Evolutionary conservation across 2,797 vertebrate species (phyloP), one percentile per base, ranked within the genome.

Genomic region (Rhabdophis nuchalis): DNA sequence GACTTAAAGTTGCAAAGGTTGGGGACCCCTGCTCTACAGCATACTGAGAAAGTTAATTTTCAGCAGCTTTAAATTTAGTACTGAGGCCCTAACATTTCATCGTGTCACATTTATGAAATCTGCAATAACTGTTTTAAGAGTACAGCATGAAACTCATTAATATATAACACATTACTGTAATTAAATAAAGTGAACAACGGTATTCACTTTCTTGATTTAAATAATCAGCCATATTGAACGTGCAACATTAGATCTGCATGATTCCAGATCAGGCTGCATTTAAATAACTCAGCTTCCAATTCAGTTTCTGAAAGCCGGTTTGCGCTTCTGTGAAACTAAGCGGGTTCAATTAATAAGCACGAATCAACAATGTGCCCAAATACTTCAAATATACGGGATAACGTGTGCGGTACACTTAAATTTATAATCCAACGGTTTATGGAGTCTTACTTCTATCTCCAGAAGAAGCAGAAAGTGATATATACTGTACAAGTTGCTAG

Each of bases 21-120:
- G n/a, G n/a, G n/a, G n/a, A n/a, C n/a, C n/a, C n/a, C n/a, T n/a
- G n/a, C n/a, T n/a, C n/a, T 85, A 61, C 32, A 6, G 85, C 7
- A 82, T 0, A 4, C 8, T 91, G n/a, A 46, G 0, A 16, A 0
- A 1, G 25, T 90, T 50, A 90, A 61, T 91, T 18, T 58, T 86
- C 77, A 68, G 20, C 61, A 88, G 87, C 27, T 23, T 89, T 53
- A 85, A 23, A 46, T 92, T 87, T 46, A 61, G 4, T 14, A 60
- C 23, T 52, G 32, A 29, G 50, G 36, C 16, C 23, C 58, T 58
- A 60, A 77, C 53, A 87, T 57, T 27, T 11, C 20, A 91, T 0
- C 6, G 13, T 46, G 54, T 88, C 88, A 89, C 36, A 27, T 89
- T 82, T 87, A 85, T 36, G 90, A 95, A 94, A 89, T 6, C 50